Conservation (phyloP, 1,140 invertebrate species). For the Tetraneura akinire region DNA sequence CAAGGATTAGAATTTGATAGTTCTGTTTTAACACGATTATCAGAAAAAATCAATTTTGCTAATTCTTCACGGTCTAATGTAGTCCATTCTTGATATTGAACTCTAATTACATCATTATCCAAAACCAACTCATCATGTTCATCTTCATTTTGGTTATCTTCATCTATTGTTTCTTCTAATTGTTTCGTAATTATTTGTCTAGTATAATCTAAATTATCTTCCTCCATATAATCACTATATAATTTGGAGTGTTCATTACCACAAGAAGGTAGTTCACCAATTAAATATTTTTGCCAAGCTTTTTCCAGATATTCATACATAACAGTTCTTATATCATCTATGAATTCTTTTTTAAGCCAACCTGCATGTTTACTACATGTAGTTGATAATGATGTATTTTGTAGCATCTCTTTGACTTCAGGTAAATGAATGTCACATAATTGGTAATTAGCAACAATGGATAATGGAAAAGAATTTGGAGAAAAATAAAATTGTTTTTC, state of each 20-base stretch:
- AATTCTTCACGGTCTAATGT: conserved; percentile 29
- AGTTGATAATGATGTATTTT: conserved; percentile 35
- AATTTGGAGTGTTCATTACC: conserved; percentile 22
- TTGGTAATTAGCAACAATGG: conserved; percentile 47
- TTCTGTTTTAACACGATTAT: conserved; percentile 15
- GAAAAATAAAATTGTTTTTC: conserved; percentile 51
- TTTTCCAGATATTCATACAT: conserved; percentile 46
- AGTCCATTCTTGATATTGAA: conserved; percentile 34
- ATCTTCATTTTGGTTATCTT: neutral
- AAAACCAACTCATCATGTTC: conserved; percentile 6
- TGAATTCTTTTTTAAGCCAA: conserved; percentile 40
- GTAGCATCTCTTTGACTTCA: conserved; percentile 40
- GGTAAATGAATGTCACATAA: conserved; percentile 47
- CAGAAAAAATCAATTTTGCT: conserved; percentile 40
- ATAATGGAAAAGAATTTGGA: conserved; percentile 46
- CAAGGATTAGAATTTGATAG: conserved; percentile 32
- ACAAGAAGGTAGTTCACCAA: conserved; percentile 19
- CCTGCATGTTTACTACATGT: conserved; percentile 39
- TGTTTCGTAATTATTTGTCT: conserved; percentile 33
- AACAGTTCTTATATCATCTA: conserved; percentile 28
- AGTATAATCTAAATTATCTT: conserved; percentile 46
- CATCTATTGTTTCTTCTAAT: conserved; percentile 23
- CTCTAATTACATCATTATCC: conserved; percentile 15
- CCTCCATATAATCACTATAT: conserved; percentile 43
- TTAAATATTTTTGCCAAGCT: conserved; percentile 44